Evolutionary conservation across 2,888 invertebrate species (phyloP).

Genomic region (Drosophila mercatorum): DNA sequence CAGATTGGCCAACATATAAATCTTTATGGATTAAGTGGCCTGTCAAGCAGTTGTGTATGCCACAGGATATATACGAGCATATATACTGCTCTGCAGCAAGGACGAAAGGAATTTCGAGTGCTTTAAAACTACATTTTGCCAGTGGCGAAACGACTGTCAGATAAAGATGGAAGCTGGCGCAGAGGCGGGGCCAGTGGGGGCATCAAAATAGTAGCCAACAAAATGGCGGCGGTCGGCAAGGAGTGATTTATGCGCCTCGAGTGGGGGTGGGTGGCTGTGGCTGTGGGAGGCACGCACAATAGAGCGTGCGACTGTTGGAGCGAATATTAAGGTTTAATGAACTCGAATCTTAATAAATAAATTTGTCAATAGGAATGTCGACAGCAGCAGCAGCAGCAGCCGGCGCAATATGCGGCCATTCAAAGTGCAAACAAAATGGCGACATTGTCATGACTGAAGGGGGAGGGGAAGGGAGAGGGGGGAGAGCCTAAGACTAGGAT

Average conservation of each 20-base stretch:
- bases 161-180: too few relatives aligned
- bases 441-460: slow-evolving; percentile 9
- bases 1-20: slow-evolving; percentile 53
- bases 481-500: slow-evolving; percentile 29
- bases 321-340: slow-evolving; percentile 73
- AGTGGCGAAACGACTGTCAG: background rate
- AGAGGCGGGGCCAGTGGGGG: background rate
- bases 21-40: slow-evolving; percentile 68
- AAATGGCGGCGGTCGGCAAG: slow-evolving; percentile 51
- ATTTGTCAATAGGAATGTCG: slow-evolving; percentile 68
- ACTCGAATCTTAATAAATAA: slow-evolving; percentile 79
- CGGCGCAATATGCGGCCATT: slow-evolving; percentile 22
- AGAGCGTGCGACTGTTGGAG: slow-evolving; percentile 56
- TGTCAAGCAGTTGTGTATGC: slow-evolving; percentile 15
- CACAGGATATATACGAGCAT: background rate
- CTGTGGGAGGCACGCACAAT: slow-evolving; percentile 18
- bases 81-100: background rate
- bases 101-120: slow-evolving; percentile 44
- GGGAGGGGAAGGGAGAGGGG: background rate
- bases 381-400: slow-evolving; percentile 25
- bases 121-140: slow-evolving; percentile 65
- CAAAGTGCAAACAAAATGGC: slow-evolving; percentile 49
- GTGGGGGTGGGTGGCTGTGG: too few relatives aligned
- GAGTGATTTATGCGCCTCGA: slow-evolving; percentile 66
- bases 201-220: slow-evolving; percentile 44